Base-by-base conservation (phyloP, 2,888 invertebrate genomes). In the Hermaeophaga mercurialis region DNA sequence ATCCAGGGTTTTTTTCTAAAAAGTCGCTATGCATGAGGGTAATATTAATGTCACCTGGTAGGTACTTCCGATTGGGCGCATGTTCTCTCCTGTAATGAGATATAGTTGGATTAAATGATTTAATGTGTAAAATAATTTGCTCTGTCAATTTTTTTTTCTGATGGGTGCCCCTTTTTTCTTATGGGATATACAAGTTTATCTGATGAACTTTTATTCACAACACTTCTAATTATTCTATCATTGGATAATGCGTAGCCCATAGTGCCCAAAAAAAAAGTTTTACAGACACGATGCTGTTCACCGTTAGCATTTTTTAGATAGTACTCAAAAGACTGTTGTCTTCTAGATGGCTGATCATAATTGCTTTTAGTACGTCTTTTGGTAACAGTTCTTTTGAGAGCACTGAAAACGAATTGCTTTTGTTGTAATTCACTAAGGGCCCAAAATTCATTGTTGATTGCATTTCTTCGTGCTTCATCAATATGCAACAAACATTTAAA, bases 11-110 rank as follows among this genome's bases (percentile, higher is more conserved):
- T 36, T 66, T 66, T 46, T 61, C 24, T 31, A 53, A 31, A 54
- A 63, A 67, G 60, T 66, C 57, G 22, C 58, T 48, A 43, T 61
- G 55, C 65, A 65, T 65, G 9, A 57, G 38, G 17, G 54, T 61
- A 46, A 66, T 56, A n/a, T 44, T 64, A 28, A 64, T 52, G 44
- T 67, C 63, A 57, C 63, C 61, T 7, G 66, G 59, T 15, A 64
- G 49, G 36, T 66, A 66, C 18, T 39, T 46, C 33, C 55, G 39
- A 22, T 65, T 64, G 3, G 66, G 66, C 3, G 64, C 65, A 55
- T 66, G 66, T 48, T 66, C 65, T 28, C 61, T 48, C 28, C 65
- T 45, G 38, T 66, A 66, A 50, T 66, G 66, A 22, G 65, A 63
- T 26, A 46, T 39, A 24, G 36, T 38, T 38, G 57, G 57, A 7